phyloP scores from a whole-genome alignment of 2,113 vertebrate genomes.

The Sinocyclocheilus anophthalmus region DNA sequence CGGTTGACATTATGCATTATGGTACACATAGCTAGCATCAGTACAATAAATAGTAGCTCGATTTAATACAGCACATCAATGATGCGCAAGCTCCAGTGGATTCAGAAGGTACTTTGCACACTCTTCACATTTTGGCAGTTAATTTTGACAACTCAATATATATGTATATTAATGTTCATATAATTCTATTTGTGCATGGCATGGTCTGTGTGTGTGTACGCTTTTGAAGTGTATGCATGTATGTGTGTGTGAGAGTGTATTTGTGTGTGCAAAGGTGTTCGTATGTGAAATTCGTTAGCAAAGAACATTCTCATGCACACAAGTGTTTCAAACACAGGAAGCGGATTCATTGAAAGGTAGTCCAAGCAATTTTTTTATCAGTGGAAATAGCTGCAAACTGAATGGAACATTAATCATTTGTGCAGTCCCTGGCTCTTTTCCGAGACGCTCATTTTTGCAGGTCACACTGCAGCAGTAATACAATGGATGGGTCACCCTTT shows the following conservation, averaged over 20 bases:
- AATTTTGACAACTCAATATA: constrained; percentile 73
- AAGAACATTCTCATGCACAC: constrained; percentile 99
- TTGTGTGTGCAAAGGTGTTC: constrained; percentile 52
- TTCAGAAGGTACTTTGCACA: constrained; percentile 88
- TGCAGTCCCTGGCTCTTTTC: constrained; percentile 84
- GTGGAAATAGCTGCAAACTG: constrained; percentile 96
- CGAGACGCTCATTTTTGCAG: constrained; percentile 93
- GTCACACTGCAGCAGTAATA: constrained; percentile 99
- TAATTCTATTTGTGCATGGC: constrained; percentile 51
- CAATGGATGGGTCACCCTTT: constrained; percentile 98
- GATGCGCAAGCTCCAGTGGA: constrained; percentile 88
- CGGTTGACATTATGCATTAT: constrained; percentile 83
- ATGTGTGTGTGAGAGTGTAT: constrained; percentile 52
- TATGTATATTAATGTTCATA: constrained; percentile 63
- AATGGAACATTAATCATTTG: constrained; percentile 95
- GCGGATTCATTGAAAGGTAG: constrained; percentile 99
- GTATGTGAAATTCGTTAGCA: constrained; percentile 88
- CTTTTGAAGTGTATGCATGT: constrained; percentile 67
- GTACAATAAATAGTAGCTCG: constrained; percentile 90
- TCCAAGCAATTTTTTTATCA: constrained; percentile 88
- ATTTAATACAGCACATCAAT: constrained; percentile 83
- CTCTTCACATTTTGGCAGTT: constrained; percentile 91
- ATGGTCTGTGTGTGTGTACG: constrained; percentile 68
- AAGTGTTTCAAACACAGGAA: constrained; percentile 99
- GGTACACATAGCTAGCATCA: constrained; percentile 88